A percentile compares a stretch with the other conserved stretches of the same genome.
Conservation (phyloP, 2,797 vertebrate species). For the Periparus ater region DNA sequence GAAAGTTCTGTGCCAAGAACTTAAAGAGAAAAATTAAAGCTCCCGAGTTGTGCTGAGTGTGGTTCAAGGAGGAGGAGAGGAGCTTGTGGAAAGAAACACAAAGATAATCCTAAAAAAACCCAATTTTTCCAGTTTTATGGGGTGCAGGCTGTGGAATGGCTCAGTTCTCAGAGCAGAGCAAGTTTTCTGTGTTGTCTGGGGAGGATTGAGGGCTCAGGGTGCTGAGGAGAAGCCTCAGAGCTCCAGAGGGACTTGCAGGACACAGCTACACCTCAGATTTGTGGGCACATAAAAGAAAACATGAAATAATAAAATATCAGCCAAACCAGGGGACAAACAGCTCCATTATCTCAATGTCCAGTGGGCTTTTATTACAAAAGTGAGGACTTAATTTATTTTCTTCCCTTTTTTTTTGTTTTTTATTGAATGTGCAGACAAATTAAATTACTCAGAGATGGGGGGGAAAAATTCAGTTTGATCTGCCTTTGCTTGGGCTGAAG, state of each 20-base stretch:
- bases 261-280: neutral
- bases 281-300: neutral
- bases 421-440: neutral
- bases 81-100: neutral
- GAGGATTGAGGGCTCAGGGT: neutral
- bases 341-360: neutral
- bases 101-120: neutral
- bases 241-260: neutral
- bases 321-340: neutral
- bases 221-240: neutral
- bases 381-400: neutral
- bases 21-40: neutral
- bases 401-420: neutral
- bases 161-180: neutral
- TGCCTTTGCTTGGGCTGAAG: conserved; percentile 54
- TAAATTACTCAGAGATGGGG: neutral
- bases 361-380: neutral
- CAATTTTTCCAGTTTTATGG: neutral
- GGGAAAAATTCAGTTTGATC: neutral
- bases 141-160: neutral
- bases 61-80: neutral
- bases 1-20: neutral
- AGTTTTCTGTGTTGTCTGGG: neutral
- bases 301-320: neutral
- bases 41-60: neutral